Evolutionary conservation across 2,888 invertebrate species (phyloP).

Genomic region (Diachrysia chrysitis): DNA sequence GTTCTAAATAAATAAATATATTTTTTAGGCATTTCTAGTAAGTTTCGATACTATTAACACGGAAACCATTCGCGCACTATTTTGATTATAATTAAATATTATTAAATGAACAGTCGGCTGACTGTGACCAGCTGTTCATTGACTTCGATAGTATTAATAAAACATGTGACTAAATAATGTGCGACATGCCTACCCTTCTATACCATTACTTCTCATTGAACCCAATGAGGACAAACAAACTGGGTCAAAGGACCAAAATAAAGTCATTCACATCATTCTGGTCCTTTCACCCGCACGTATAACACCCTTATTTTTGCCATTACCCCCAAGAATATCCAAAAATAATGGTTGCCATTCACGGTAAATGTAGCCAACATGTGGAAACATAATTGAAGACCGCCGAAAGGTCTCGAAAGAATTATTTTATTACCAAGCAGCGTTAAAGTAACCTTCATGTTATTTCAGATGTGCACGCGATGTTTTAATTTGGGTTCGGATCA

Average conservation of each 20-base stretch:
- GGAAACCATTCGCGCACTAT: no score
- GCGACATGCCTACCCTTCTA: background rate
- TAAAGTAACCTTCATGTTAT: conserved; percentile 37
- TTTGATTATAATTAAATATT: no score
- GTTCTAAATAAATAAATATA: no score
- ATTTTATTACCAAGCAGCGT: conserved; percentile 35
- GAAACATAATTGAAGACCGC: conserved; percentile 22
- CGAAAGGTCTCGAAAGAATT: conserved; percentile 37
- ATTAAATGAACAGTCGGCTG: background rate
- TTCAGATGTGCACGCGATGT: conserved; percentile 49
- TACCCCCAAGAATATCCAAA: conserved; percentile 19
- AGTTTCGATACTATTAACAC: no score
- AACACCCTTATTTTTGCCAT: conserved; percentile 21
- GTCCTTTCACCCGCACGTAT: conserved; percentile 4
- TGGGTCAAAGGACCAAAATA: conserved; percentile 13
- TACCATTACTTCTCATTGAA: background rate
- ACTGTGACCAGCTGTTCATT: no score
- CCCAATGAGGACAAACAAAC: background rate
- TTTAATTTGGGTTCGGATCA: conserved; percentile 46
- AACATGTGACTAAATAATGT: background rate
- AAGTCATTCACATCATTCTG: background rate
- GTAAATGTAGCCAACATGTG: conserved; percentile 21
- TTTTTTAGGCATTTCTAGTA: no score
- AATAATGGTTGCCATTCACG: conserved; percentile 9
- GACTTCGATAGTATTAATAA: background rate